Evolutionary conservation across 1,140 invertebrate species (phyloP).

Genomic region (Palaemon carinicauda): DNA sequence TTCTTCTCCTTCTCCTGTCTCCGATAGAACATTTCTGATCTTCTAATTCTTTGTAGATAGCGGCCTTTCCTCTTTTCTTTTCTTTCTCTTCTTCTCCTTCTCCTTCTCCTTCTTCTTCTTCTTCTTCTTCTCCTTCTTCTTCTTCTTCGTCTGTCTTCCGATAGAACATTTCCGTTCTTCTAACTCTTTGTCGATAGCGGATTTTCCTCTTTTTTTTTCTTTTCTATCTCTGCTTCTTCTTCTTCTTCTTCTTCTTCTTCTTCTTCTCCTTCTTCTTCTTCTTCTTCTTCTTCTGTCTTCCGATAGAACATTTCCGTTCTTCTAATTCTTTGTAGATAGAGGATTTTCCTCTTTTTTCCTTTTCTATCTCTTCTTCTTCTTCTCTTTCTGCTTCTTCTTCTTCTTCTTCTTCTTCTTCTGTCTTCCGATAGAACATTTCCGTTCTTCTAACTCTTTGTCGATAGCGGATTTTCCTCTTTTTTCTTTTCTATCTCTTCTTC

Average conservation of each 20-base stretch:
- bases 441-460: too few species aligned
- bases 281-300: not conserved
- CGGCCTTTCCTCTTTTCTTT: not conserved
- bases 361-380: not conserved
- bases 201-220: not conserved
- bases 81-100: not conserved
- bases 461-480: too few species aligned
- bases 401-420: not conserved
- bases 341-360: not conserved
- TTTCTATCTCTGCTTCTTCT: too few species aligned
- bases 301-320: not conserved
- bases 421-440: not conserved
- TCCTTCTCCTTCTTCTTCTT: not conserved
- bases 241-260: too few species aligned
- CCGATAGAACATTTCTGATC: not conserved
- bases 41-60: too few species aligned
- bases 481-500: not conserved
- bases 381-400: too few species aligned
- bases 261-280: not conserved
- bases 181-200: too few species aligned
- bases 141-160: not conserved
- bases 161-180: not conserved
- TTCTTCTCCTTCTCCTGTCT: not conserved
- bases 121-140: not conserved
- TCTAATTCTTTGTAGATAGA: too few species aligned